Evolutionary conservation across 2,113 vertebrate species (phyloP).

Genomic region (Galemys pyrenaicus): DNA sequence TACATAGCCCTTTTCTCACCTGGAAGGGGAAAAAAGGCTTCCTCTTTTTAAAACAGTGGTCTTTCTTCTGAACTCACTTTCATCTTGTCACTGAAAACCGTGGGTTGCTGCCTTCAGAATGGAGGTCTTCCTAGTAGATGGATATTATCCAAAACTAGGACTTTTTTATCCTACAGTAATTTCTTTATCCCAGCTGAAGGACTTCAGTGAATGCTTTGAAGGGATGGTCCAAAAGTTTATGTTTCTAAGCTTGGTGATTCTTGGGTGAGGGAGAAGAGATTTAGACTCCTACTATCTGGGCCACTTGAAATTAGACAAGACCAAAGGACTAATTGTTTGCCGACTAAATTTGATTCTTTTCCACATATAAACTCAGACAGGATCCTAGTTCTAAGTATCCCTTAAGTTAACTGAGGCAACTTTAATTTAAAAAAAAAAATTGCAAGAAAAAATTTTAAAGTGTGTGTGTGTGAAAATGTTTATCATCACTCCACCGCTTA

Average conservation of each 20-base stretch:
- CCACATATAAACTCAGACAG: background rate
- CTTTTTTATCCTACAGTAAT: background rate
- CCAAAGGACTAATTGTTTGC: background rate
- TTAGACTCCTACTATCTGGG: background rate
- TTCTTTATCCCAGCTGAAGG: background rate
- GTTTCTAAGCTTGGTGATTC: background rate
- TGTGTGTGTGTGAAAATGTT: background rate
- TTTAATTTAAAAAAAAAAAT: background rate
- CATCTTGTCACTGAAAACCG: background rate
- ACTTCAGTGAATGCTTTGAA: background rate
- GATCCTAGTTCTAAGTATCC: background rate
- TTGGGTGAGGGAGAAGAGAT: background rate
- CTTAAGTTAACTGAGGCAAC: background rate
- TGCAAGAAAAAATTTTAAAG: background rate
- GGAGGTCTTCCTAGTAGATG: background rate
- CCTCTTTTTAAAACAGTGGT: background rate
- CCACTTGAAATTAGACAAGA: background rate
- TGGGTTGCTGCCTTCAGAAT: background rate
- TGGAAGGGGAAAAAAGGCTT: background rate
- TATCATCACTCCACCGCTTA: background rate
- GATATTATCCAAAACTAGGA: background rate
- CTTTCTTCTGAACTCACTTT: background rate
- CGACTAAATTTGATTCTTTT: constrained; percentile 4
- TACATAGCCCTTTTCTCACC: background rate
- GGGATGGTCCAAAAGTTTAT: background rate